Conservation (phyloP, 2,888 invertebrate genomes). For the Trachelus iudaicus region DNA sequence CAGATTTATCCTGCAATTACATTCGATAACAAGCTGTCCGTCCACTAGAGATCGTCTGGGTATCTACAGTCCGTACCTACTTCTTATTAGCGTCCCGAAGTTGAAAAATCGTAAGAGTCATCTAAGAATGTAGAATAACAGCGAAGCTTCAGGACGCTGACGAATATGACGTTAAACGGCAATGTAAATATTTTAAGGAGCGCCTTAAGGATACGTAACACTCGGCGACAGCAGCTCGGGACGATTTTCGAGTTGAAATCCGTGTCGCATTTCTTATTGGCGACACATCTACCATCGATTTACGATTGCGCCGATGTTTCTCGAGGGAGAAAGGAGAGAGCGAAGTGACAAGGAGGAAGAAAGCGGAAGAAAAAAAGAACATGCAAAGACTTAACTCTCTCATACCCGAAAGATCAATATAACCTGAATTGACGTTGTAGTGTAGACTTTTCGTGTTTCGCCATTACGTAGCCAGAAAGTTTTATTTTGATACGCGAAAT, state of each 20-base stretch:
- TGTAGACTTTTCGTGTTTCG: not conserved
- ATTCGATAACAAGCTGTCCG: not conserved
- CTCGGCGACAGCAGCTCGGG: not conserved
- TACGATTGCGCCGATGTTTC: not conserved
- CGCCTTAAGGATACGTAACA: not conserved
- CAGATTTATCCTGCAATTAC: not conserved
- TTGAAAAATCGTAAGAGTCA: not conserved
- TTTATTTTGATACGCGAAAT: not conserved
- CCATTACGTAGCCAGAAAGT: not conserved
- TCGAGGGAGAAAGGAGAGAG: not conserved
- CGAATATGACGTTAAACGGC: not conserved
- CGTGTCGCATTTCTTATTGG: not conserved
- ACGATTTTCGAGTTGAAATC: not conserved
- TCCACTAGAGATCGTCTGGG: not conserved
- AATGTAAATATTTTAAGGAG: not conserved
- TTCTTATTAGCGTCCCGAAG: not conserved
- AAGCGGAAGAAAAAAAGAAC: not conserved
- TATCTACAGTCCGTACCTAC: not conserved
- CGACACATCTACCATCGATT: not conserved
- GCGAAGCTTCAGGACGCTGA: not conserved
- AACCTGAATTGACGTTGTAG: not conserved
- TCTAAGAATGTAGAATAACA: not conserved
- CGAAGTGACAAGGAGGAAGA: not conserved
- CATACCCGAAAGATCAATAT: not conserved
- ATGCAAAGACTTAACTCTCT: not conserved